A percentile compares a stretch with the other conserved stretches of the same genome.
Conservation (phyloP, 2,797 vertebrate genomes). For the Threskiornis aethiopicus region DNA sequence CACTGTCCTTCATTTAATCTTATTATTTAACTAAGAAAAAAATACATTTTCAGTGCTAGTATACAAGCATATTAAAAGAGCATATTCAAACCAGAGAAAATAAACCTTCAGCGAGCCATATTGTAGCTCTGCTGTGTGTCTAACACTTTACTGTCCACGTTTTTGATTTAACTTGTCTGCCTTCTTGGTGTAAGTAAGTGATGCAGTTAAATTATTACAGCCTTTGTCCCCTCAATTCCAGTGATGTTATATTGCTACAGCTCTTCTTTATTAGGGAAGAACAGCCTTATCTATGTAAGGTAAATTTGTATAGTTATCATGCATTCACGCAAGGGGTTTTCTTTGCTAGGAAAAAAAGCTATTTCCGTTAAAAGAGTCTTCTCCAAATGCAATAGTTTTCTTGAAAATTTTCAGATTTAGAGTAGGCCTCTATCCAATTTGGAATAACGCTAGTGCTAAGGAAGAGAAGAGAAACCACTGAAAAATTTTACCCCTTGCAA, state of each 20-base stretch:
- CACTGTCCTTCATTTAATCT: slow-evolving; percentile 11
- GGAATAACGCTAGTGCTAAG: neutral
- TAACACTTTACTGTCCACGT: neutral
- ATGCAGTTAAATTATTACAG: neutral
- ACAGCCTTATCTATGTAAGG: neutral
- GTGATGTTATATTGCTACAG: neutral
- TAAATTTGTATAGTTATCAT: neutral
- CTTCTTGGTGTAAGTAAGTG: neutral
- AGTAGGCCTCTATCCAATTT: neutral
- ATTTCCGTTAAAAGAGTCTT: neutral
- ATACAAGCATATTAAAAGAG: neutral
- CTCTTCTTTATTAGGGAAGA: neutral
- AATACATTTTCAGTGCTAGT: slow-evolving; percentile 17
- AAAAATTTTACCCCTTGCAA: neutral
- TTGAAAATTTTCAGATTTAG: neutral
- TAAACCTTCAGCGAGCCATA: slow-evolving; percentile 8
- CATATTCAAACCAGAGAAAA: neutral
- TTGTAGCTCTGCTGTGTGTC: neutral
- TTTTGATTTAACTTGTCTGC: neutral
- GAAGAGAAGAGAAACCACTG: neutral
- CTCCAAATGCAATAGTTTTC: neutral
- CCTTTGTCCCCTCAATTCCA: neutral
- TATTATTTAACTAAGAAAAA: slow-evolving; percentile 37
- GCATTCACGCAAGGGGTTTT: neutral
- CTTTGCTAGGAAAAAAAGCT: neutral